Percentiles rank a stretch among this genome's conserved stretches.
Evolutionary conservation across 1,140 invertebrate species (phyloP).

Genomic region (Tetramorium simillimum): DNA sequence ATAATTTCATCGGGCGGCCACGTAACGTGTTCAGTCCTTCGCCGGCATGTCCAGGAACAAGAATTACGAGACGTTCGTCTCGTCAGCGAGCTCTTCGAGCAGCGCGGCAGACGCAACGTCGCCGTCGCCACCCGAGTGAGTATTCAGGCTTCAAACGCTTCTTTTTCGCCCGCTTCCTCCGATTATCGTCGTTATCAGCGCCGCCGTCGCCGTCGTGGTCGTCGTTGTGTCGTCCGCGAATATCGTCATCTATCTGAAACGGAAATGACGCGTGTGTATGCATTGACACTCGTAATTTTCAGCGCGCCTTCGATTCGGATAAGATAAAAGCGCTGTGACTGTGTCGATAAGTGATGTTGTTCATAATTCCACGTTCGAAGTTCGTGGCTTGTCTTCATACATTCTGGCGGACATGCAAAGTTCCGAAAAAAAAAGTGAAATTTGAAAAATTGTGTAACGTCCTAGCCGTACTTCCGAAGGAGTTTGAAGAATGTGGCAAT

Average conservation of each 20-base stretch:
- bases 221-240: neutral
- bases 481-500: too few relatives aligned
- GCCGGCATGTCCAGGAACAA: constrained; percentile 73
- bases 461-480: too few relatives aligned
- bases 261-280: neutral
- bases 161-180: neutral
- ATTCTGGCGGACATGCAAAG: neutral
- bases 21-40: constrained; percentile 70
- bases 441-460: too few relatives aligned
- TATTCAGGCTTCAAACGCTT: neutral
- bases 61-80: constrained; percentile 76
- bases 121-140: neutral
- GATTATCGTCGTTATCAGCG: neutral
- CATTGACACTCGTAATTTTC: neutral
- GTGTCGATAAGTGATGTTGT: neutral
- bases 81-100: too few relatives aligned
- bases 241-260: neutral
- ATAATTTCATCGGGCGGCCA: constrained; percentile 68
- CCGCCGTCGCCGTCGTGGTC: neutral
- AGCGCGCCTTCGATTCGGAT: neutral
- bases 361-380: neutral
- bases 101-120: neutral
- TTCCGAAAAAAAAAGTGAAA: too few relatives aligned
- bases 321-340: neutral
- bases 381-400: neutral